Conservation (phyloP, 2,797 vertebrate species). For the Pelochelys cantorii region DNA sequence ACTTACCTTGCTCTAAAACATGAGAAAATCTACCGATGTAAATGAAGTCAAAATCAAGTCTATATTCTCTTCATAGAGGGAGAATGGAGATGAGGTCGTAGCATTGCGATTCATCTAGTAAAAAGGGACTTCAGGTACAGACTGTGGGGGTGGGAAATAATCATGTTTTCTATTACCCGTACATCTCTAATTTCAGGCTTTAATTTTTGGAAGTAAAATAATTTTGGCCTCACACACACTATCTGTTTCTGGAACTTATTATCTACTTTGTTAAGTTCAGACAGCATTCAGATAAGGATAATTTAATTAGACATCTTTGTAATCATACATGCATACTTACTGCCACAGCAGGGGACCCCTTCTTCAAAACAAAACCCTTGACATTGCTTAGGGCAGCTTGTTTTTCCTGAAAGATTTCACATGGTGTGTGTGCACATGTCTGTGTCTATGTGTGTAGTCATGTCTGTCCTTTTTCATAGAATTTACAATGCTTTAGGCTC, state of each 20-base stretch:
- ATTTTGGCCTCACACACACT: constrained; percentile 79
- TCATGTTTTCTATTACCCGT: constrained; percentile 78
- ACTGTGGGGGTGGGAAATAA: constrained; percentile 43
- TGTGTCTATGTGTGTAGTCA: neutral
- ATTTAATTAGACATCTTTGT: constrained; percentile 83
- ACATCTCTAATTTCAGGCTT: constrained; percentile 80
- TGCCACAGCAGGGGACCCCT: constrained; percentile 75
- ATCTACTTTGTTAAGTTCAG: constrained; percentile 84
- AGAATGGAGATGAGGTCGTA: neutral
- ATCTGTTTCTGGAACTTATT: constrained; percentile 85
- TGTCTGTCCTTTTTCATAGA: neutral
- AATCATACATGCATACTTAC: constrained; percentile 76
- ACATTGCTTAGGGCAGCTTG: constrained; percentile 41
- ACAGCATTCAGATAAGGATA: constrained; percentile 83
- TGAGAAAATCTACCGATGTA: neutral
- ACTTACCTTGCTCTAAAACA: neutral
- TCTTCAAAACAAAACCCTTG: constrained; percentile 59
- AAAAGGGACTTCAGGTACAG: constrained; percentile 70
- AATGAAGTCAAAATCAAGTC: neutral
- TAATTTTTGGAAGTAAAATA: constrained; percentile 79
- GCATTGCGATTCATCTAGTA: neutral
- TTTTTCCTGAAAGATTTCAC: constrained; percentile 44
- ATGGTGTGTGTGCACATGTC: neutral
- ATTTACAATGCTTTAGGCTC: constrained; percentile 39
- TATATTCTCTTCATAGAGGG: neutral